Base-by-base conservation (phyloP, 2,888 invertebrate species). In the Acleris holmiana region DNA sequence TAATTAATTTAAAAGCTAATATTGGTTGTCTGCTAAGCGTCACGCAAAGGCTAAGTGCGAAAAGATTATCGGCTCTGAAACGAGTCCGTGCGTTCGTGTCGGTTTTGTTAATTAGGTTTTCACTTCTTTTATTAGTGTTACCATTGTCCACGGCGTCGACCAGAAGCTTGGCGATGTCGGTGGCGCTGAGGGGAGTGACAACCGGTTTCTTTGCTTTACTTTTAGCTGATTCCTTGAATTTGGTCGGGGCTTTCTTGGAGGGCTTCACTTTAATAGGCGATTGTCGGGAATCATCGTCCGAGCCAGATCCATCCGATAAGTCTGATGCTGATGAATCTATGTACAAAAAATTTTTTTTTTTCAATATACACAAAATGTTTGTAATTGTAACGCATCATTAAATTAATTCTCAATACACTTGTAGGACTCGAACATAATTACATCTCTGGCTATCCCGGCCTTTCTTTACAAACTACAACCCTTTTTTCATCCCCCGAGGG, bases 141-240 rank as follows among this genome's bases (percentile, higher is more conserved):
- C 93, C 91, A 69, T 77, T 82, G 72, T 91, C 86, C 46, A 91
- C 91, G 65, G 91, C 89, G 63, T 82, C 75, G 44, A 91, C 81
- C 69, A 93, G 73, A 62, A 91, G 75, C 74, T 82, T 86, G 25
- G 85, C 88, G 61, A 92, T 87, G 76, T 91, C 86, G 69, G 78
- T 80, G 61, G 89, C 89, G 70, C 83, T 88, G n/a, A 89, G 79
- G 69, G 87, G 85, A 35, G 77, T 70, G n/a, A 70, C 77, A 61
- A 76, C 75, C 47, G 69, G 66, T 35, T 74, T 63, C 67, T 73
- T 78, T 71, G 76, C 72, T 71, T 66, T 67, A 62, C 66, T 68
- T 73, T 64, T 70, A 67, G 69, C 76, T 49, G 68, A 62, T 67
- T 69, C 58, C 56, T 73, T 75, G 25, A 46, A 50, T 51, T 70